Base-by-base conservation (phyloP, 1,140 invertebrate genomes). In the Drosophila ercepeae region DNA sequence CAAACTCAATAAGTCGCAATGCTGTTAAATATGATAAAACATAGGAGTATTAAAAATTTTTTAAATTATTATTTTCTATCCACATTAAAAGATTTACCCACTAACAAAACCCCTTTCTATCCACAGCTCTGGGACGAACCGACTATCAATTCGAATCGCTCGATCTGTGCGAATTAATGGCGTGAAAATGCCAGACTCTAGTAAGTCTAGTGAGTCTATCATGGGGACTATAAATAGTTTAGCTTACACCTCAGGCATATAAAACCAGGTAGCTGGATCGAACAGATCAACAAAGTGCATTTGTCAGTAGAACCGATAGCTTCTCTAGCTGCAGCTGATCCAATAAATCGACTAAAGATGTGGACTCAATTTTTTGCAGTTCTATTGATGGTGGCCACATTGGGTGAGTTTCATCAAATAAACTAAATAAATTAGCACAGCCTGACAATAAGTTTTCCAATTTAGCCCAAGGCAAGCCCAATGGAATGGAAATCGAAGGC, bases 211-310 rank as follows among this genome's bases (percentile, higher is more conserved):
- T 0, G 21, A 41, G 29, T 27, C 34, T 1, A 14, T 9, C 8
- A 29, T 9, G n/a, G 14, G 36, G 18, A 41, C 49, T 55, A 68
- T 46, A 25, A 59, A 19, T 18, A 32, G 29, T 11, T 3, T 11
- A 11, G 29, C 29, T 11, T 9, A 32, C 9, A 32, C 29, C 29
- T 2, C 29, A n/a, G 4, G 25, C 21, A 41, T 86, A 79, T 73
- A 84, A 74, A 82, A 55, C 9, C 53, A 63, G 60, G 23, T 14
- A 21, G 52, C 13, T 9, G 29, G 16, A n/a, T 45, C n/a, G 50
- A 41, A 39, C 11, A 32, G 27, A 39, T 13, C 61, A 73, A 55
- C 81, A 86, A 54, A 84, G 63, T 84, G 34, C 60, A 69, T 46
- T 61, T 34, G 72, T 41, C 58, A 27, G 53, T 86, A 13, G 49